Percentiles rank a stretch among this genome's conserved stretches.
Evolutionary conservation across 2,113 vertebrate genomes (phyloP).

Genomic region (Circaetus gallicus): DNA sequence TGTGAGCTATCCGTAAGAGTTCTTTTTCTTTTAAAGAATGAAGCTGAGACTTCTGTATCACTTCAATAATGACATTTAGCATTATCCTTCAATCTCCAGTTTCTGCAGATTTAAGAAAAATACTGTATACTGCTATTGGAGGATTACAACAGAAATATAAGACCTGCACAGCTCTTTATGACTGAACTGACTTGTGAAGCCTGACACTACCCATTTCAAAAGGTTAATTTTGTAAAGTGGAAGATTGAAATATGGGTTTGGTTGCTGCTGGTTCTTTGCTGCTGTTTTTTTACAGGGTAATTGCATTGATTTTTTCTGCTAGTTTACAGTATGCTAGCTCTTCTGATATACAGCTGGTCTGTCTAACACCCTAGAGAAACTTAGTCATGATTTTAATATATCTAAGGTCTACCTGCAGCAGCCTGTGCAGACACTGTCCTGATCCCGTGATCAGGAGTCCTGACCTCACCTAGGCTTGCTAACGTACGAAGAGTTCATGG

Average conservation of each 20-base stretch:
- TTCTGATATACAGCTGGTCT: neutral
- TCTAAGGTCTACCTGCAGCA: neutral
- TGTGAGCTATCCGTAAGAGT: neutral
- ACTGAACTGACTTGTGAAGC: neutral
- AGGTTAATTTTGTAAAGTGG: neutral
- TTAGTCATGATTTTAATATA: neutral
- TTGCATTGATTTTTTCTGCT: neutral
- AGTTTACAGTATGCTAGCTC: neutral
- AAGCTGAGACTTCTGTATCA: accelerated
- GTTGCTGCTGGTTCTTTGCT: neutral
- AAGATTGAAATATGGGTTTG: neutral
- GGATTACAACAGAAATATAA: neutral
- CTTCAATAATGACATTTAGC: neutral
- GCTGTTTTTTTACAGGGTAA: neutral
- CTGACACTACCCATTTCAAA: neutral
- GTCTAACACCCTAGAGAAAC: neutral
- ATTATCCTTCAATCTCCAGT: neutral
- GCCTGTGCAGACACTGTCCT: neutral
- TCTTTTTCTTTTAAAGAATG: neutral
- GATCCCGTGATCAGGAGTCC: neutral
- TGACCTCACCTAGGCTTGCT: neutral
- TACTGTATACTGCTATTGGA: neutral
- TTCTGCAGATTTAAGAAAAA: neutral
- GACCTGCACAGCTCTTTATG: neutral
- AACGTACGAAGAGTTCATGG: neutral